Evolutionary conservation across 2,113 vertebrate genomes (phyloP), one percentile per base, ranked within the genome.

Genomic region (Sylvietta virens): DNA sequence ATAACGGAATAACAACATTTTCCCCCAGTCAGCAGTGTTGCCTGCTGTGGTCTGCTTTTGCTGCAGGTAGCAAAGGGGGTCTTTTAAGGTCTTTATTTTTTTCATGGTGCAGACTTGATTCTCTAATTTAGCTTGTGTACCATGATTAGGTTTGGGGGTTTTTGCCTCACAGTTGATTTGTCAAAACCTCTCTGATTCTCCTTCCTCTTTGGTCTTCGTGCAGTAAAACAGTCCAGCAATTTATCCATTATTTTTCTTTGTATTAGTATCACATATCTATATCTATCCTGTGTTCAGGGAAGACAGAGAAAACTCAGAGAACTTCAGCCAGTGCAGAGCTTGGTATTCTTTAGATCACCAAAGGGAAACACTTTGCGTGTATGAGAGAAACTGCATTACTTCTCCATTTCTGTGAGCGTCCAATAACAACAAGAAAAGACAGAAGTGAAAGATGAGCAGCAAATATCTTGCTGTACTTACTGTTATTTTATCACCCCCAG

Each of bases 81-180:
- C 61, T 80, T 50, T 72, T 33, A 67, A 65, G 24, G 16, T 78
- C 26, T 79, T 56, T 45, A 8, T 15, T 37, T 83, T 45, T 88
- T 76, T 51, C 1, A 0, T 21, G 19, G 21, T 84, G 35, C 64
- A n/a, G 35, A 57, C 33, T 19, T 58, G 33, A 16, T 80, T 77
- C 30, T 48, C 11, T 48, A 30, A 47, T 9, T 62, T 60, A 45
- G 44, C 24, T 79, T 61, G 15, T 57, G 10, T 50, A 53, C 28
- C 12, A n/a, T 8, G 5, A 54, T 14, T 73, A 21, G 20, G 14
- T 30, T 69, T 42, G 40, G 24, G 12, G 0, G 0, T 16, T 62
- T 71, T 64, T 70, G 2, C 21, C 28, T 35, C 7, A 2, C 31
- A 47, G 21, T 6, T 70, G 24, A 20, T 79, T 77, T 44, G 15